Evolutionary conservation across 2,888 invertebrate species (phyloP).

Genomic region (Oeneis ivallda): DNA sequence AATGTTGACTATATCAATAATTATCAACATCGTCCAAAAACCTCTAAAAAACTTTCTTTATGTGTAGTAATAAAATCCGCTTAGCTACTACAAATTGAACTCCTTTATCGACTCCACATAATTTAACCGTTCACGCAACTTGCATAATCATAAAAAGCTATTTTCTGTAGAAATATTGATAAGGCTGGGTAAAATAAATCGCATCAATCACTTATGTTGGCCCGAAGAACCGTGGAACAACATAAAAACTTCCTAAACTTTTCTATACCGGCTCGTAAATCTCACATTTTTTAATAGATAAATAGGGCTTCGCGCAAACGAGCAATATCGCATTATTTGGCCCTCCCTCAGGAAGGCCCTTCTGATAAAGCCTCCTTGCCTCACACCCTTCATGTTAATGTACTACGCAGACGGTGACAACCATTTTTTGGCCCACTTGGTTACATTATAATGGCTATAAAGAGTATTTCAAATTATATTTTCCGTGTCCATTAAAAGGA

Average conservation of each 20-base stretch:
- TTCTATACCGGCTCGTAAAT: constrained; percentile 76
- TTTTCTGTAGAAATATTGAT: constrained; percentile 42
- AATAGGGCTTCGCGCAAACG: constrained; percentile 81
- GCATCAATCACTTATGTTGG: constrained; percentile 77
- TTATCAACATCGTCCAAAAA: no score
- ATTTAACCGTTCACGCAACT: not conserved
- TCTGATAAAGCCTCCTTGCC: constrained; percentile 79
- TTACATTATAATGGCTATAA: constrained; percentile 78
- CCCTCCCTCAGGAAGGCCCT: constrained; percentile 81
- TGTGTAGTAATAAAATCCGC: no score
- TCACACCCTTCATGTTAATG: constrained; percentile 81
- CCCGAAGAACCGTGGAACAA: constrained; percentile 66
- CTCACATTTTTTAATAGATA: constrained; percentile 81
- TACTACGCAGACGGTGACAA: constrained; percentile 81
- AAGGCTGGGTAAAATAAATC: constrained; percentile 58
- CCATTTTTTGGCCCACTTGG: constrained; percentile 82
- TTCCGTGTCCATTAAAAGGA: constrained; percentile 78
- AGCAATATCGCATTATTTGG: constrained; percentile 82
- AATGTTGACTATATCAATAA: not conserved
- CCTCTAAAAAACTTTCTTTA: no score
- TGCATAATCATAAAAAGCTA: constrained; percentile 1
- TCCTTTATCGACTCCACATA: not conserved
- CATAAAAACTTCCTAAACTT: constrained; percentile 78
- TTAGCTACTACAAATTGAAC: no score
- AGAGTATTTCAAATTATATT: constrained; percentile 81